phyloP scores from a whole-genome alignment of 2,888 invertebrate species.

The Lepidocyrtinus sp. region DNA sequence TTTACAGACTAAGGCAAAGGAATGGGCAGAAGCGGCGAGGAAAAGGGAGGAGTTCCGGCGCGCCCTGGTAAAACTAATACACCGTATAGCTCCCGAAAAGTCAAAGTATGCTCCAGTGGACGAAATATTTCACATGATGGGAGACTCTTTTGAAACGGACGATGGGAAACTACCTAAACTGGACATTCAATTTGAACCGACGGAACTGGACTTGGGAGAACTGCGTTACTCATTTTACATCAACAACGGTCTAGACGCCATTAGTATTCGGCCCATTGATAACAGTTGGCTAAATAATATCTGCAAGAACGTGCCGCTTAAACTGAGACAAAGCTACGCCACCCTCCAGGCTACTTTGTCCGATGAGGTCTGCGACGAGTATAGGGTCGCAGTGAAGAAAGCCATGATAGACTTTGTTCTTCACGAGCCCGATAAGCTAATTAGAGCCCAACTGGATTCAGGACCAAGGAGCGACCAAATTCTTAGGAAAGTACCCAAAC shows the following conservation, averaged over 20 bases:
- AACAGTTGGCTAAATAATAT: conserved; percentile 78
- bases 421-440: conserved; percentile 79
- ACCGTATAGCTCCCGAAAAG: conserved; percentile 72
- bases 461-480: conserved; percentile 63
- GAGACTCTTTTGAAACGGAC: conserved; percentile 51
- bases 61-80: conserved; percentile 83
- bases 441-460: conserved; percentile 67
- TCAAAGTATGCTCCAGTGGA: conserved; percentile 71
- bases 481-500: conserved; percentile 66
- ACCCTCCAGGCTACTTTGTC: conserved; percentile 76
- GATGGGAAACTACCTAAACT: conserved; percentile 52
- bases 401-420: conserved; percentile 93
- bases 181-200: conserved; percentile 62
- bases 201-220: conserved; percentile 67
- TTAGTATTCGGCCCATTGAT: conserved; percentile 89
- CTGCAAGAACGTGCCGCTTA: conserved; percentile 73
- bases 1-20: conserved; percentile 65
- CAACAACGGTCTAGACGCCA: conserved; percentile 90
- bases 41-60: conserved; percentile 88
- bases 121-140: conserved; percentile 45
- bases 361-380: conserved; percentile 88
- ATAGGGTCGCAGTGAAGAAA: conserved; percentile 90
- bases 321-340: conserved; percentile 68
- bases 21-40: conserved; percentile 70
- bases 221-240: conserved; percentile 91